A percentile compares a stretch with the other conserved stretches of the same genome.
These are phyloP conservation scores for Stegodyphus mimosarum DNA, from an alignment of 1,140 invertebrate genomes.

Conservation along the genomic window DNA sequence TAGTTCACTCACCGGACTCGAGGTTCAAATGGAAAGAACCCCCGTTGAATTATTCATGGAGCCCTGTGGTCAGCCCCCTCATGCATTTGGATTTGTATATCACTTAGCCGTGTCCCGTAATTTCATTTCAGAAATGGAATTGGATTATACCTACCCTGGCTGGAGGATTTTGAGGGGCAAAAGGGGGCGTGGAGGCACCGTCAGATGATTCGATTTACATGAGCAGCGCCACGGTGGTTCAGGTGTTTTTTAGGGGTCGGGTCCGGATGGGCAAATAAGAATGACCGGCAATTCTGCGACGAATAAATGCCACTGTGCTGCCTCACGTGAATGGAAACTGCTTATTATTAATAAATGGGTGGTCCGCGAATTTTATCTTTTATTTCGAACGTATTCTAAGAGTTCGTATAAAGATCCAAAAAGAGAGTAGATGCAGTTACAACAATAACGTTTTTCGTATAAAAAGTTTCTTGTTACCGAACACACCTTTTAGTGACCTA, in stretches of 20 bases:
- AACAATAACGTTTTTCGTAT: no score
- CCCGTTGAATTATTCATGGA: constrained; percentile 35
- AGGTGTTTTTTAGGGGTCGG: constrained; percentile 23
- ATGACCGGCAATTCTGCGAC: not conserved
- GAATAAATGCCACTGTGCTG: not conserved
- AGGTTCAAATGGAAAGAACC: no score
- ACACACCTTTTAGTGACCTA: no score
- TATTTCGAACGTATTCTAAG: no score
- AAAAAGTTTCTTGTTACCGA: no score
- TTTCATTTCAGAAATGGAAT: constrained; percentile 62
- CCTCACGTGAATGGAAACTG: not conserved
- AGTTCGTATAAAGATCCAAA: no score
- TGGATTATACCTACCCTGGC: constrained; percentile 39
- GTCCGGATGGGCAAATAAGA: constrained; percentile 22
- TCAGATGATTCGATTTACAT: constrained; percentile 59
- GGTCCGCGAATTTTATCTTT: no score
- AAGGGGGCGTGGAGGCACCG: not conserved
- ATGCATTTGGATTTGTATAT: constrained; percentile 55
- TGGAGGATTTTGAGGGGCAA: not conserved
- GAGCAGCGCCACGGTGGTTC: constrained; percentile 18
- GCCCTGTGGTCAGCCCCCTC: constrained; percentile 11
- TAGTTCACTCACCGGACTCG: no score
- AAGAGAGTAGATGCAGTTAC: no score
- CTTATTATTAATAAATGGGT: constrained; percentile 26
- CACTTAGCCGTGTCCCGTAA: constrained; percentile 53